phyloP scores from a whole-genome alignment of 2,797 vertebrate species.

The Denticeps clupeoides region DNA sequence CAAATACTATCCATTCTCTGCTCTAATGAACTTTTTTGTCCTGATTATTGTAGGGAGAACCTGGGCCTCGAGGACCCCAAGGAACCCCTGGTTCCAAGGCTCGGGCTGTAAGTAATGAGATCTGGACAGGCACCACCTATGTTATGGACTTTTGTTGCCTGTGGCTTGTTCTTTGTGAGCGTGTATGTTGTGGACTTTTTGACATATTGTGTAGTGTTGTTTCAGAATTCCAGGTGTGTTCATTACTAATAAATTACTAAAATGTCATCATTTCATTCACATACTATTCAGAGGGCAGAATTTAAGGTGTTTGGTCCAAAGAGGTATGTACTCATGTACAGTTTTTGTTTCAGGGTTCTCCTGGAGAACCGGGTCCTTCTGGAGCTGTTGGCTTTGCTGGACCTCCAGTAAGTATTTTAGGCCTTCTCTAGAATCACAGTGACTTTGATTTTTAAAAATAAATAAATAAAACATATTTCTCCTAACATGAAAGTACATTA shows the following conservation, averaged over 20 bases:
- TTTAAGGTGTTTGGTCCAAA: background rate
- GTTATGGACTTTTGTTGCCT: no score
- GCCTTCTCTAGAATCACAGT: background rate
- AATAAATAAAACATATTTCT: no score
- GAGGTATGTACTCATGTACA: background rate
- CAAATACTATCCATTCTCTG: no score
- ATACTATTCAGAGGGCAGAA: no score
- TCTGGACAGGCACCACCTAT: background rate
- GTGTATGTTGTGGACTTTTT: background rate
- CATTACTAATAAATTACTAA: no score
- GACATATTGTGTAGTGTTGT: background rate
- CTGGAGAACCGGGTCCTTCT: conserved; percentile 78
- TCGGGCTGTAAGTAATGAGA: conserved; percentile 67
- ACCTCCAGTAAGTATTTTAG: conserved; percentile 63
- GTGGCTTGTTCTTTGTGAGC: no score
- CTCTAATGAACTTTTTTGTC: no score
- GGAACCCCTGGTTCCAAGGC: conserved; percentile 85
- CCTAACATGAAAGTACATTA: background rate
- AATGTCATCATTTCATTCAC: no score
- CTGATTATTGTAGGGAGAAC: conserved; percentile 72
- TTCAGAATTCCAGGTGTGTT: background rate
- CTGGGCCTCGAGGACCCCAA: conserved; percentile 75
- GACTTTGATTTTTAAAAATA: no score
- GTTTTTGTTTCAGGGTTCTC: conserved; percentile 65
- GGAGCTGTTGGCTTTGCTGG: conserved; percentile 87